Conservation (phyloP, 2,113 vertebrate genomes). For the Paratilapia polleni region DNA sequence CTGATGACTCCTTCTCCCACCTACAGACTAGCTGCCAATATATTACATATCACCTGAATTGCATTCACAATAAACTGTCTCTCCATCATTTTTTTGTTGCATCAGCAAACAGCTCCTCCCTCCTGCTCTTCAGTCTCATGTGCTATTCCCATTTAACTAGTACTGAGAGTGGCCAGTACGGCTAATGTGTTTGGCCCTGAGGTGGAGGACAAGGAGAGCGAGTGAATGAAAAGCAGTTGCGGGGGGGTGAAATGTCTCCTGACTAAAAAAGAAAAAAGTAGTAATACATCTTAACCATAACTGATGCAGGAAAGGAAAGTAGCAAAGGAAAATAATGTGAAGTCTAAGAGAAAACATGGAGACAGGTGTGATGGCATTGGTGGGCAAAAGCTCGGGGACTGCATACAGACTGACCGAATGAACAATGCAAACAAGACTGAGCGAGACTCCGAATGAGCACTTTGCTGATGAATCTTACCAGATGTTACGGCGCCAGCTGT, state of each 20-base stretch:
- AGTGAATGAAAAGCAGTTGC: slow-evolving; percentile 41
- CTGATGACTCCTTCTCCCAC: neutral
- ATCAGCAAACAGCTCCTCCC: slow-evolving; percentile 3
- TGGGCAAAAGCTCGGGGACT: neutral
- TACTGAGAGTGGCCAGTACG: slow-evolving; percentile 44
- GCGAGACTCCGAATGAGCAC: slow-evolving; percentile 22
- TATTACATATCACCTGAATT: neutral
- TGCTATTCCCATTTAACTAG: slow-evolving; percentile 48
- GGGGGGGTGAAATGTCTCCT: neutral
- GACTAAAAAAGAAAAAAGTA: neutral
- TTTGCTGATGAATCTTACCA: slow-evolving; percentile 63
- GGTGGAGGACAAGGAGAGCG: slow-evolving; percentile 20
- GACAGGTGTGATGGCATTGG: slow-evolving; percentile 46
- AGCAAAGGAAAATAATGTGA: neutral
- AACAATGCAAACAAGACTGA: slow-evolving; percentile 54
- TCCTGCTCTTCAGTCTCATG: slow-evolving; percentile 7
- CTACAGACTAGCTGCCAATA: neutral
- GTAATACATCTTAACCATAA: neutral
- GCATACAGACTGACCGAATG: slow-evolving; percentile 15
- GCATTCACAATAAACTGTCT: neutral
- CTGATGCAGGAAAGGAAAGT: neutral
- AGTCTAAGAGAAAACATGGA: neutral
- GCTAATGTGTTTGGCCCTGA: slow-evolving; percentile 60
- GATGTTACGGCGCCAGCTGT: slow-evolving; percentile 78
- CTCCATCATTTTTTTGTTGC: slow-evolving; percentile 12